Evolutionary conservation across 2,113 vertebrate species (phyloP).

Genomic region (Sinocyclocheilus grahami): DNA sequence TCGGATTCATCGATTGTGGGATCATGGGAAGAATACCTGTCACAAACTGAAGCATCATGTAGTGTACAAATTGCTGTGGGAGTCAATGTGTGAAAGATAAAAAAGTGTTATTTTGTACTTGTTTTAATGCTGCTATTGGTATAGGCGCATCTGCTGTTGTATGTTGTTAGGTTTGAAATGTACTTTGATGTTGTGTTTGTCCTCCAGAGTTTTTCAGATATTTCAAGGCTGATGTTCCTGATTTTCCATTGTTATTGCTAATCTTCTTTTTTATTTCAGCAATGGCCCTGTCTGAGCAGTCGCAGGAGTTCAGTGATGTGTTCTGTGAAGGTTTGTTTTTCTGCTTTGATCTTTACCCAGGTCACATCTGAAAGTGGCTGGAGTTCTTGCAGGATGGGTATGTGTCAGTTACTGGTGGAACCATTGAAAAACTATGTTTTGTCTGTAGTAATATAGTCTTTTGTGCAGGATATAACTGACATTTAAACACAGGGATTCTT

Average conservation of each 20-base stretch:
- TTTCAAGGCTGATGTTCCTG: neutral
- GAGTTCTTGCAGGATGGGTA: neutral
- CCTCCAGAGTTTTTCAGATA: neutral
- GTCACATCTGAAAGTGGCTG: neutral
- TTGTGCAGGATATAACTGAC: neutral
- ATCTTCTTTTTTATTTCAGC: neutral
- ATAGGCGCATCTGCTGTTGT: neutral
- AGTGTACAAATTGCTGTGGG: neutral
- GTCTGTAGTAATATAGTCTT: neutral
- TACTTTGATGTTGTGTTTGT: neutral
- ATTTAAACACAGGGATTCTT: neutral
- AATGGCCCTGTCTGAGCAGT: neutral
- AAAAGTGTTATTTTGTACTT: neutral
- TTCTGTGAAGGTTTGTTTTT: neutral
- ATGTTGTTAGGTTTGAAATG: neutral
- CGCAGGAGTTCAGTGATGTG: neutral
- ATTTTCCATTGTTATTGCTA: neutral
- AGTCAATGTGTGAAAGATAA: neutral
- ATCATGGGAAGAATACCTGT: neutral
- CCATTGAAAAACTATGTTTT: neutral
- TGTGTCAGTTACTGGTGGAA: neutral
- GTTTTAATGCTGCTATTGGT: neutral
- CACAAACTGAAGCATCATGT: neutral
- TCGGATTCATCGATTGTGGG: neutral
- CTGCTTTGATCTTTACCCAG: conserved; percentile 5